A percentile compares a stretch with the other conserved stretches of the same genome.
phyloP scores from a whole-genome alignment of 2,888 invertebrate genomes.

The Clostera curtula region DNA sequence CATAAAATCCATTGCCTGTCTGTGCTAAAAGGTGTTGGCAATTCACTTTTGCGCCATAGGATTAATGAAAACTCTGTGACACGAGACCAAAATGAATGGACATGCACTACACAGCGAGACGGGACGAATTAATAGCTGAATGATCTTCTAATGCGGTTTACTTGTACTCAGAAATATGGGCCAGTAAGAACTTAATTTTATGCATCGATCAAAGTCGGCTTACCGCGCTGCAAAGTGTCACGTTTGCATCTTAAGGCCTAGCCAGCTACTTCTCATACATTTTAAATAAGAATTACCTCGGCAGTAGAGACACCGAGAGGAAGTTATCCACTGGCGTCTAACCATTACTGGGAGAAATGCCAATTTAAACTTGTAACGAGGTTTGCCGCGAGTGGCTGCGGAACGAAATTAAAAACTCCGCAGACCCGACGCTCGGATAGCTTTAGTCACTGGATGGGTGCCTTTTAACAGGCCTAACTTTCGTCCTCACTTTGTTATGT shows the following conservation, averaged over 20 bases:
- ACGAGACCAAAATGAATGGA: too few species aligned
- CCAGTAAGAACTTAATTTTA: too few species aligned
- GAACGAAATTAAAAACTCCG: conserved; percentile 70
- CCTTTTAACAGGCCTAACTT: conserved; percentile 65
- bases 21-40: too few species aligned
- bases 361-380: conserved; percentile 75
- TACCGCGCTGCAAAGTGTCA: too few species aligned
- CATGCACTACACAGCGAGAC: too few species aligned
- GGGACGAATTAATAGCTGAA: too few species aligned
- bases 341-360: conserved; percentile 70
- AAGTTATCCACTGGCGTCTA: conserved; percentile 59
- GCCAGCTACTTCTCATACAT: conserved; percentile 47
- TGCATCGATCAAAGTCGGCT: too few species aligned
- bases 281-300: conserved; percentile 63
- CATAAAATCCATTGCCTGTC: too few species aligned
- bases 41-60: too few species aligned
- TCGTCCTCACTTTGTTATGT: conserved; percentile 58
- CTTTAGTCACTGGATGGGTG: conserved; percentile 44
- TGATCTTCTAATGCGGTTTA: too few species aligned
- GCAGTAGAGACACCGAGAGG: conserved; percentile 51
- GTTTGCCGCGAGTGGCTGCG: conserved; percentile 66
- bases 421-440: conserved; percentile 47
- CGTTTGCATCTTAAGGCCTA: conserved; percentile 22
- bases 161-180: too few species aligned
- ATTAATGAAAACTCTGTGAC: too few species aligned